Base-by-base conservation (phyloP, 2,888 invertebrate genomes). In the Trichacis sp. region DNA sequence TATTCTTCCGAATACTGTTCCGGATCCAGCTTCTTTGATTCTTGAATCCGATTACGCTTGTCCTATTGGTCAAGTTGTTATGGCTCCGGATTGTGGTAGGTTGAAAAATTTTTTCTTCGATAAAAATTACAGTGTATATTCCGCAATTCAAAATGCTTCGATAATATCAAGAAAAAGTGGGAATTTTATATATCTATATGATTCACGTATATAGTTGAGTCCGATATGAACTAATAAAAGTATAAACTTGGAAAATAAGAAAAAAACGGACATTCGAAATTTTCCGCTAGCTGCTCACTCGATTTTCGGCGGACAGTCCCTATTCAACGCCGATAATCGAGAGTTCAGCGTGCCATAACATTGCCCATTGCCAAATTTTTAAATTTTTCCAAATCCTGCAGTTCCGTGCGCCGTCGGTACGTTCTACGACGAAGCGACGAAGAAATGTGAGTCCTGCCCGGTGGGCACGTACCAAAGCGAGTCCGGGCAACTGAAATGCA, bases 391-490 rank as follows among this genome's bases (percentile, higher is more conserved):
- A 3, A 40, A 40, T 6, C 40, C 79, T 79, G 8, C 83, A 93
- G 93, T 96, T 55, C 94, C 96, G 18, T 97, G 97, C 82, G 92
- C 96, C 12, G 91, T 96, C 68, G 97, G 97, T 64, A 95, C 95
- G 0, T 96, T 88, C 87, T 94, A 93, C 79, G 90, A 95, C 69
- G 88, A 89, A 42, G 89, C 89, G 2, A 91, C 91, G 62, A 91
- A 92, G 77, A 88, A 90, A 14, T 97, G 97, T 81, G 86, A 91
- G 42, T 90, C 93, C 18, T 97, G 97, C 77, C 92, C 94, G 0
- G 87, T 92, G 38, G 98, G 98, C 68, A 93, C 92, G 0, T 98
- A 97, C 84, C 98, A 98, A 85, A 96, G 97, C 65, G 95, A 96
- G 85, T 90, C 93, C 1, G 96, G 96, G 0, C 95, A 96, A 81